Evolutionary conservation across 2,797 vertebrate genomes (phyloP).

Genomic region (Eremophila alpestris): DNA sequence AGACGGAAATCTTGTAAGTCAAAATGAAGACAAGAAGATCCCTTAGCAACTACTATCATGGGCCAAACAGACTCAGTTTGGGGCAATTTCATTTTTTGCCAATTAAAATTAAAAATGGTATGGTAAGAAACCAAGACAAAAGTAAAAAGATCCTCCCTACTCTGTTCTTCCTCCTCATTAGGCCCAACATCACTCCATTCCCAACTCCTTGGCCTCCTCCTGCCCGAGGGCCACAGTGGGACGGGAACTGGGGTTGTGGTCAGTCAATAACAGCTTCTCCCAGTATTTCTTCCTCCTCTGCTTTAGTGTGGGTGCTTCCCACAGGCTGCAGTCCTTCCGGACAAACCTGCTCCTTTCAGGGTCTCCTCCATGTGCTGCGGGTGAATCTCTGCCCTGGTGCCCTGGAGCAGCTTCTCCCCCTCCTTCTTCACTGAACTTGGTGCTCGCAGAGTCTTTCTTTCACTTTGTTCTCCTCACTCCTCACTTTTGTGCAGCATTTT

Average conservation of each 20-base stretch:
- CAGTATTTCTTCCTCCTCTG: background rate
- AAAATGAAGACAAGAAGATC: background rate
- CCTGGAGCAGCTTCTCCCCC: background rate
- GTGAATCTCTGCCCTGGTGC: background rate
- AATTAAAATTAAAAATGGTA: background rate
- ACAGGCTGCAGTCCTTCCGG: background rate
- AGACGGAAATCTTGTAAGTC: background rate
- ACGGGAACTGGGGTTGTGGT: background rate
- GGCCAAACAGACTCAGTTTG: background rate
- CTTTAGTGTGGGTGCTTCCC: background rate
- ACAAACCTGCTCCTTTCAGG: background rate
- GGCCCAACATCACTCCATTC: background rate
- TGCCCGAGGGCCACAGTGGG: rapidly evolving
- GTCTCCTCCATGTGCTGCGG: background rate
- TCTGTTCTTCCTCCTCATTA: background rate
- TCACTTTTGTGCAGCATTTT: background rate
- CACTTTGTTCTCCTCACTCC: background rate
- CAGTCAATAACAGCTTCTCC: background rate
- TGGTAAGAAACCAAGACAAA: background rate
- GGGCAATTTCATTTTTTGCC: background rate
- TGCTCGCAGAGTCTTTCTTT: background rate
- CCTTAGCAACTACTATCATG: background rate
- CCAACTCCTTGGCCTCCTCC: background rate
- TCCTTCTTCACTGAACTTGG: background rate
- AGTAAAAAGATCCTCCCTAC: background rate